Percentiles rank a stretch among this genome's conserved stretches.
phyloP scores from a whole-genome alignment of 2,113 vertebrate genomes.

The Panthera leo region DNA sequence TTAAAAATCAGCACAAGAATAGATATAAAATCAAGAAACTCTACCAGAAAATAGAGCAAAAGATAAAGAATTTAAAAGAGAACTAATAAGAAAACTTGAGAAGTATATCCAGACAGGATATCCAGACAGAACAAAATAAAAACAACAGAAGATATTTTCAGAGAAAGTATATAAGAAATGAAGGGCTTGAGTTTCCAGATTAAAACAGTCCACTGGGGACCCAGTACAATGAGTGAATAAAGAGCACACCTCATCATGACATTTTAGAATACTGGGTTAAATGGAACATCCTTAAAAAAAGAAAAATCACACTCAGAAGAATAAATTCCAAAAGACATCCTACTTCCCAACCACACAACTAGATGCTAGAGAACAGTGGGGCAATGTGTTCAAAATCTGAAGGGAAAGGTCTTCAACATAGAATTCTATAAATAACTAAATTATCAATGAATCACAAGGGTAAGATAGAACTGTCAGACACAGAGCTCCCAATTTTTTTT shows the following conservation, averaged over 20 bases:
- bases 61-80: background rate
- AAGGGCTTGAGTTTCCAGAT: background rate
- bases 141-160: background rate
- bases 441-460: background rate
- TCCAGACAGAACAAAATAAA: background rate
- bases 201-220: background rate
- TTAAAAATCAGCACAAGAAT: background rate
- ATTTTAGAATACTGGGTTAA: slow-evolving; percentile 16
- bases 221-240: background rate
- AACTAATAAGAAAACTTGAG: background rate
- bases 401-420: background rate
- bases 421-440: slow-evolving; percentile 29
- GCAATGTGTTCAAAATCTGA: background rate
- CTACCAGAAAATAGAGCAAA: slow-evolving; percentile 11
- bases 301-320: background rate
- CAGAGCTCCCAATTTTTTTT: background rate
- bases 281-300: background rate
- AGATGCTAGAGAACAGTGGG: background rate
- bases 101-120: background rate
- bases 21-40: background rate
- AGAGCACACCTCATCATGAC: background rate
- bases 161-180: slow-evolving; percentile 16
- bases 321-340: background rate
- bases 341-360: background rate
- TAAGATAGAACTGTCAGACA: slow-evolving; percentile 32